Evolutionary conservation across 2,888 invertebrate species (phyloP).

Genomic region (Graphium colonna): DNA sequence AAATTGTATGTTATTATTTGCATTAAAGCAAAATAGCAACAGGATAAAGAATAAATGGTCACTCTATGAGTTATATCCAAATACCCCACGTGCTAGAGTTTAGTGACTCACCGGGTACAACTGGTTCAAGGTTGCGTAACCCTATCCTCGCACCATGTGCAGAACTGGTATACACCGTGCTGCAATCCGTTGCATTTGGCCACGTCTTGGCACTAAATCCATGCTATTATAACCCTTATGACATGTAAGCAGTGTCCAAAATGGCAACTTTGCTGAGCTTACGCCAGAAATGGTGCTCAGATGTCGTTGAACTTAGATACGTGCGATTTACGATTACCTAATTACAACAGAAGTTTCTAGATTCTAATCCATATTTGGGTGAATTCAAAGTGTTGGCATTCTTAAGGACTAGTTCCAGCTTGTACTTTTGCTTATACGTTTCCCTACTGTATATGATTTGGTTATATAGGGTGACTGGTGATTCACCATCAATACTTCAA

Average conservation of each 20-base stretch:
- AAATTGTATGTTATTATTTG: too few relatives aligned
- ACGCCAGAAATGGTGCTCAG: not conserved
- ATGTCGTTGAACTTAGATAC: slow-evolving; percentile 8
- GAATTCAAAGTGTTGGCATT: too few relatives aligned
- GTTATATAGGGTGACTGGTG: too few relatives aligned
- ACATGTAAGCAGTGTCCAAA: not conserved
- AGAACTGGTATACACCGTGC: not conserved
- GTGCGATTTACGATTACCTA: not conserved
- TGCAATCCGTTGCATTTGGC: slow-evolving; percentile 5
- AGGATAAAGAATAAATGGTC: too few relatives aligned
- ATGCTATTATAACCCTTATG: slow-evolving; percentile 3
- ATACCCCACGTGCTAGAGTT: not conserved
- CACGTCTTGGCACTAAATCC: not conserved
- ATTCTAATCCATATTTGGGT: too few relatives aligned
- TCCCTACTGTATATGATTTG: too few relatives aligned
- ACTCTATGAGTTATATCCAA: not conserved
- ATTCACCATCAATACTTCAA: too few relatives aligned
- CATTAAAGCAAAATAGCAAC: too few relatives aligned
- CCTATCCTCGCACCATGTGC: slow-evolving; percentile 1
- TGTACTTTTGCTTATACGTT: too few relatives aligned
- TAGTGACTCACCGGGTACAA: not conserved
- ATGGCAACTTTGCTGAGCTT: not conserved
- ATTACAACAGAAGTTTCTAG: too few relatives aligned
- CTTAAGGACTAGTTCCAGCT: too few relatives aligned
- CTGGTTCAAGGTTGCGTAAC: slow-evolving; percentile 3